Conservation (phyloP, 2,797 vertebrate genomes). For the Adrianichthys oophorus region DNA sequence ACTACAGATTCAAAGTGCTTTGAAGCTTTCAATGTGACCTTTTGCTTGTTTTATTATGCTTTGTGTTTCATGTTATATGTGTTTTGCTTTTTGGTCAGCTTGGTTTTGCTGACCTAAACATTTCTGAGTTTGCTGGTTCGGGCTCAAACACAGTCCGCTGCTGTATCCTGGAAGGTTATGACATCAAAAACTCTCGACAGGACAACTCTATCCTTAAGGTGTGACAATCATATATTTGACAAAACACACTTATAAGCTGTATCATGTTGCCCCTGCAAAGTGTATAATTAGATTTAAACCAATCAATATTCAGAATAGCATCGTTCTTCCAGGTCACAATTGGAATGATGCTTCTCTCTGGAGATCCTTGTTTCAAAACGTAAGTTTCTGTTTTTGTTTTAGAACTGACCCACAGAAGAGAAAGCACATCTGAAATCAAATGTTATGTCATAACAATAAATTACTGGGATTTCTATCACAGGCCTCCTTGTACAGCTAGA, state of each 20-base stretch:
- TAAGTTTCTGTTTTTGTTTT: constrained; percentile 69
- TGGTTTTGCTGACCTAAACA: constrained; percentile 93
- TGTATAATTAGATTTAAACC: too few species aligned
- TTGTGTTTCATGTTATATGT: too few species aligned
- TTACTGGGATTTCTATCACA: too few species aligned
- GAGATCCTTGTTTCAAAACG: constrained; percentile 98
- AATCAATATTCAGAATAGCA: background rate
- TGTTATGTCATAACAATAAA: too few species aligned
- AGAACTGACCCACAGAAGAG: constrained; percentile 67
- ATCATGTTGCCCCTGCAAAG: too few species aligned
- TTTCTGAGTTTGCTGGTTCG: constrained; percentile 94
- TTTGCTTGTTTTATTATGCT: too few species aligned
- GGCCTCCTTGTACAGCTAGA: constrained; percentile 83
- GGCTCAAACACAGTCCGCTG: constrained; percentile 87
- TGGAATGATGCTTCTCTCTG: constrained; percentile 91
- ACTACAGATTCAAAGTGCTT: too few species aligned
- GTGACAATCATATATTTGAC: constrained; percentile 11
- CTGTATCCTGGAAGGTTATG: constrained; percentile 94
- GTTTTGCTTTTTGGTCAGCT: constrained; percentile 69
- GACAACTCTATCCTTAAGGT: constrained; percentile 97
- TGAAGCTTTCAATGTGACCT: too few species aligned
- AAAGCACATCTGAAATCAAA: too few species aligned
- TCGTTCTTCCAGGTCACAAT: constrained; percentile 84
- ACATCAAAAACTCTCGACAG: constrained; percentile 94
- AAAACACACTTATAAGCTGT: too few species aligned